These are phyloP conservation scores for Erethizon dorsatum DNA, from an alignment of 2,797 vertebrate genomes.

Conservation along the genomic window DNA sequence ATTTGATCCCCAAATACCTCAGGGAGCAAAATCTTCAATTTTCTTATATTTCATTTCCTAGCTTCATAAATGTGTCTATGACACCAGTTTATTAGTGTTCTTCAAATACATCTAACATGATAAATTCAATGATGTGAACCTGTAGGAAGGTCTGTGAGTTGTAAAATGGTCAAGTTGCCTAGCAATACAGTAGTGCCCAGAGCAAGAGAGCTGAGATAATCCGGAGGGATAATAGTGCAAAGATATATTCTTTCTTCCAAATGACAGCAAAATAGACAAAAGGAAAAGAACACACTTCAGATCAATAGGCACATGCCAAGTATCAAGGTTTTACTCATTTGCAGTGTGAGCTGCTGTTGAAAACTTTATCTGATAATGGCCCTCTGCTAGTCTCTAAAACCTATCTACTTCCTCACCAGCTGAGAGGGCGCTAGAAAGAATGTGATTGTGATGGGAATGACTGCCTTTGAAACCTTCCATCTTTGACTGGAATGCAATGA, in stretches of 20 bases:
- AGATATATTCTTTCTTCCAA: neutral
- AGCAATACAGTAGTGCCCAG: neutral
- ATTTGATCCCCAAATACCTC: neutral
- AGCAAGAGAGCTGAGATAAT: neutral
- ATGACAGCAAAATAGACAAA: neutral
- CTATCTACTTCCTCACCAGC: neutral
- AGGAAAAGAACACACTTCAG: neutral
- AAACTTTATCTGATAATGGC: conserved; percentile 14
- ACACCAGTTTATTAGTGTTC: neutral
- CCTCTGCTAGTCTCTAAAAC: neutral
- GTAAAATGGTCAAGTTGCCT: neutral
- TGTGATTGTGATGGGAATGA: neutral
- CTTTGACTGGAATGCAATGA: neutral
- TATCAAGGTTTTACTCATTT: neutral
- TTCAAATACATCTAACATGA: neutral
- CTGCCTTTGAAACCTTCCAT: neutral
- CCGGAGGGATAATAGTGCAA: neutral
- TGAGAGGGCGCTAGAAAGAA: neutral
- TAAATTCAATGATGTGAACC: neutral
- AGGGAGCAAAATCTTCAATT: neutral
- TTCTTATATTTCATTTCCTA: neutral
- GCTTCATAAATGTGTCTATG: neutral
- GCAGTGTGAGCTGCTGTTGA: neutral
- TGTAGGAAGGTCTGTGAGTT: neutral
- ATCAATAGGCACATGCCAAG: neutral